Base-by-base conservation (phyloP, 2,888 invertebrate genomes). In the Zootermopsis nevadensis region DNA sequence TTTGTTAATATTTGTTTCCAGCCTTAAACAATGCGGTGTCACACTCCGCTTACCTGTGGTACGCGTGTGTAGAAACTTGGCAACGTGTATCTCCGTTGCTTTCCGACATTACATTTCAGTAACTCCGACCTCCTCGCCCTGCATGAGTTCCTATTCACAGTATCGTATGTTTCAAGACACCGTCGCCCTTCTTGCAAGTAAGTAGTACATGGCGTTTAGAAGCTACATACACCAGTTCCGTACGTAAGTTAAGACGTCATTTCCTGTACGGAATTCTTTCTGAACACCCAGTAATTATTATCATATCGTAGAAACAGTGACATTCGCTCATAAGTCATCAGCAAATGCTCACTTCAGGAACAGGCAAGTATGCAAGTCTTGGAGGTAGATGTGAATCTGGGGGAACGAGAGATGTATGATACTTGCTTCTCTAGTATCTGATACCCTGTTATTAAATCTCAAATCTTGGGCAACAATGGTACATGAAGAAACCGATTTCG, bases 81-180 rank as follows among this genome's bases (percentile, higher is more conserved):
- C 48, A 48, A 22, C 48, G 19, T 0, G 19, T 15, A 48, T 15
- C 48, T 15, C 15, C 48, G 19, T 15, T 4, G 12, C 38, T 10
- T 19, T 15, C 48, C 15, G 48, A 48, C 48, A 48, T 12, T 1
- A 48, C 19, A 15, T 15, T 19, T 1, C 19, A 38, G 4, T 10
- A 10, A 38, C 38, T 8, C 12, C 19, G 0, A 77, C 77, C 77
- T 77, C 53, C 31, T 30, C 33, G n/a, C 6, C 1, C 8, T 22
- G 31, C 30, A 48, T 77, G 77, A 30, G 53, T n/a, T 53, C 77
- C 77, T 77, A n/a, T 8, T 19, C 22, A 55, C 10, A 55, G 22
- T 55, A 77, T 77, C 77, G 77, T 77, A 31, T 42, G 55, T 30
- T 55, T 77, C 77, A 77, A 77, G 77, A 77, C 77, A 69, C 33